These are phyloP conservation scores for Orchestia grillus DNA, from an alignment of 1,140 invertebrate genomes.

Conservation along the genomic window DNA sequence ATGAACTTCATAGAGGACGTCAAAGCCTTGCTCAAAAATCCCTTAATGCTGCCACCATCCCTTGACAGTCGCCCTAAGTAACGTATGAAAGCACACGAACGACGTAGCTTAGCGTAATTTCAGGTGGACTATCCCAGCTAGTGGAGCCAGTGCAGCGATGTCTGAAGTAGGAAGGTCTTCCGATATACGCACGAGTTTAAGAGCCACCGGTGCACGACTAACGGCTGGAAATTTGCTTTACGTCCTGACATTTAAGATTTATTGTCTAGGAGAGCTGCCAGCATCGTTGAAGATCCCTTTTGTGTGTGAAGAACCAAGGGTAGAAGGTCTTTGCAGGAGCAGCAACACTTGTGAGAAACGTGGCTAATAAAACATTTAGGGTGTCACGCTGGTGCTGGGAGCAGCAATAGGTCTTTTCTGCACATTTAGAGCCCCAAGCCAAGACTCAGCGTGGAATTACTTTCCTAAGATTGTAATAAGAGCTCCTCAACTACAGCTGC, in stretches of 20 bases:
- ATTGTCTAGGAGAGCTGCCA: neutral
- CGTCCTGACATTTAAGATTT: neutral
- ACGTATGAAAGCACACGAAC: neutral
- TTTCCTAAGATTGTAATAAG: too few species aligned
- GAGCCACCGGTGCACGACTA: neutral
- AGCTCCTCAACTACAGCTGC: neutral
- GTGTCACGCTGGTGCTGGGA: neutral
- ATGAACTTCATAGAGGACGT: neutral
- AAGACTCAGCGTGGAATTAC: neutral
- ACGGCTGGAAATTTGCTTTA: neutral
- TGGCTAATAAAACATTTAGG: neutral
- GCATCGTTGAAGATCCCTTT: neutral
- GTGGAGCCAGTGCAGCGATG: neutral
- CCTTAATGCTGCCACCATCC: neutral
- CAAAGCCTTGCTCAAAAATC: neutral
- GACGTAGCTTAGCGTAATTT: neutral
- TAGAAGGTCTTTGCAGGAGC: neutral
- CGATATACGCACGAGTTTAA: neutral
- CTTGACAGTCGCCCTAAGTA: neutral
- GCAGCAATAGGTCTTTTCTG: neutral
- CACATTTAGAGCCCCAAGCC: neutral
- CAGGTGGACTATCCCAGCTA: neutral
- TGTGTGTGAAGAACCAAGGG: neutral
- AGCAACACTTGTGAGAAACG: neutral
- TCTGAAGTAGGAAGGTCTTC: neutral